These are phyloP conservation scores for Alosa alosa DNA, from an alignment of 2,113 vertebrate species.

Conservation along the genomic window DNA sequence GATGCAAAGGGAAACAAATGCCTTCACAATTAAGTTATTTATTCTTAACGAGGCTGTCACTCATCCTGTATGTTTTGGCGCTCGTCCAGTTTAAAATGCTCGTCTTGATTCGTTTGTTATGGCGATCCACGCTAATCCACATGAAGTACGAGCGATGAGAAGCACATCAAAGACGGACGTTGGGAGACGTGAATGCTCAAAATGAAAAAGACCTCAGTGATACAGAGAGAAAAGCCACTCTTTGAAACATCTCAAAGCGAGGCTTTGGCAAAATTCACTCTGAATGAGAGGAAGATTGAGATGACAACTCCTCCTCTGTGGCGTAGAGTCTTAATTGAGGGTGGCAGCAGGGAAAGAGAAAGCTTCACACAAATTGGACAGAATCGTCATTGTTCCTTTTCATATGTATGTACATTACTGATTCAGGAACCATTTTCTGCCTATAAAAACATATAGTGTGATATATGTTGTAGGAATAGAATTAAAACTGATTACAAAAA, in stretches of 20 bases:
- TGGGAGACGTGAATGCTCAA: conserved; percentile 13
- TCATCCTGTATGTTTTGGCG: background rate
- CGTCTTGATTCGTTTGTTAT: background rate
- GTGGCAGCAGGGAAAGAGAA: background rate
- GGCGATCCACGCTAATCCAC: background rate
- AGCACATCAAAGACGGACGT: conserved; percentile 36
- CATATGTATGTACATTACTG: background rate
- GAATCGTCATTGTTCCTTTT: background rate
- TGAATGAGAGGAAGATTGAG: background rate
- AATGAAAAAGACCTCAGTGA: conserved; percentile 27
- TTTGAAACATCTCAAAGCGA: background rate
- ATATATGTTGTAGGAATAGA: background rate
- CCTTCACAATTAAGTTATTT: background rate
- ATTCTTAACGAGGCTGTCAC: background rate
- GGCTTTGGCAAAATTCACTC: conserved; percentile 7
- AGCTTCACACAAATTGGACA: background rate
- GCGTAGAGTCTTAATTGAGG: conserved; percentile 14
- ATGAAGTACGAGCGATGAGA: background rate
- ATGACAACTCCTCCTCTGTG: background rate
- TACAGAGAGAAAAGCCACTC: conserved; percentile 34
- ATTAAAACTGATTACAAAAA: background rate
- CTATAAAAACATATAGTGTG: background rate
- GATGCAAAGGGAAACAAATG: background rate
- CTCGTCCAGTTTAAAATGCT: background rate
- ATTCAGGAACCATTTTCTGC: background rate